Evolutionary conservation across 2,888 invertebrate species (phyloP).

Genomic region (Drosophila ezoana): DNA sequence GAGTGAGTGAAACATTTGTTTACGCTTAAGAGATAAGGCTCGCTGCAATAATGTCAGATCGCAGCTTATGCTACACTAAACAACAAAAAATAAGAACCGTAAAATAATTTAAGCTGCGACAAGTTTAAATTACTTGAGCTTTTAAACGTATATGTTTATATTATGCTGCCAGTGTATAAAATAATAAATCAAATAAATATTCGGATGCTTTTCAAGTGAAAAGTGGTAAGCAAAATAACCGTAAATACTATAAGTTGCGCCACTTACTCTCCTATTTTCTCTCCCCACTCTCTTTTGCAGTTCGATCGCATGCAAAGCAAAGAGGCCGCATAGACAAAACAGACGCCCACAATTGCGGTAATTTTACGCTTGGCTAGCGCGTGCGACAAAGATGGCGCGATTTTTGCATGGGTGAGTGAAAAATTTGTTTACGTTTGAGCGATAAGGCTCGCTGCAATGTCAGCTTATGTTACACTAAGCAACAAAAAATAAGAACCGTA

Average conservation of each 20-base stretch:
- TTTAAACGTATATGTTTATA: no score
- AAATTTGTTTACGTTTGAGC: constrained; percentile 22
- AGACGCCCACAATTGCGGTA: constrained; percentile 1
- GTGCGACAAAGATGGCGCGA: constrained; percentile 9
- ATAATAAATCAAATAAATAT: no score
- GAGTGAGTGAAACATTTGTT: background rate
- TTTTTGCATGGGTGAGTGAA: constrained; percentile 23
- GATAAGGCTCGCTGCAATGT: constrained; percentile 26
- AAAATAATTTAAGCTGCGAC: constrained; percentile 50
- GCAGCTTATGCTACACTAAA: background rate
- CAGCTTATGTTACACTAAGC: constrained; percentile 8
- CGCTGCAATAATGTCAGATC: constrained; percentile 23
- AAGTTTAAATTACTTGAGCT: no score
- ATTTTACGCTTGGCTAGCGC: background rate
- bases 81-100: background rate
- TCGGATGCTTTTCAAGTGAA: no score
- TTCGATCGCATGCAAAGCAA: constrained; percentile 1
- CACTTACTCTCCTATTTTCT: background rate
- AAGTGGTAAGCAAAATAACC: background rate
- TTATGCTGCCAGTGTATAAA: no score
- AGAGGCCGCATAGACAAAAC: background rate
- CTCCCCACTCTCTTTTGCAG: background rate
- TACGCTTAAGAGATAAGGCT: constrained; percentile 2
- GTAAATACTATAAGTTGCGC: background rate
- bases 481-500: background rate